These are phyloP conservation scores for Rallus crepitans DNA, from an alignment of 2,797 vertebrate species.

Conservation along the genomic window DNA sequence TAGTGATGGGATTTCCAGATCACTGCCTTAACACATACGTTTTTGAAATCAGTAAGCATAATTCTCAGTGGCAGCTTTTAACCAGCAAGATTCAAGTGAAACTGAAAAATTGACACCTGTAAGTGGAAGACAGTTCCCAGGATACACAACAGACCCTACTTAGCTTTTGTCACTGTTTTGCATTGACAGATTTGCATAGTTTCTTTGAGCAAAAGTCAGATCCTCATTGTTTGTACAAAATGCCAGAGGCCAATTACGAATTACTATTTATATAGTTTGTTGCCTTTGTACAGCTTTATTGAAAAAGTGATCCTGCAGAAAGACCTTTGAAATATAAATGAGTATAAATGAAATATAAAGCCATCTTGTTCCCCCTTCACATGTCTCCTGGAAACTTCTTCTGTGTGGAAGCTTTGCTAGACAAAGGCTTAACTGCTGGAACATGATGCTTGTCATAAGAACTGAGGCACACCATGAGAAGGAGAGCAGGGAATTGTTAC, in stretches of 20 bases:
- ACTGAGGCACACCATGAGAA: not conserved
- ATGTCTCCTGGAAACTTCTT: not conserved
- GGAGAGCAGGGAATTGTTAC: not conserved
- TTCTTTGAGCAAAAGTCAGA: not conserved
- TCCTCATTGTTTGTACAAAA: not conserved
- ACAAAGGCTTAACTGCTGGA: not conserved
- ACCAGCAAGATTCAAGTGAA: not conserved
- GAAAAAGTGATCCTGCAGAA: not conserved
- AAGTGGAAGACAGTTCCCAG: not conserved
- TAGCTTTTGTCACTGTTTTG: not conserved
- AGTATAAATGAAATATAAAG: not conserved
- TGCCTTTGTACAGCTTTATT: not conserved
- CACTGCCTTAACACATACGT: not conserved
- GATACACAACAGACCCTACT: not conserved
- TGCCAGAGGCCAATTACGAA: not conserved
- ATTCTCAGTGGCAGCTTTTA: conserved; percentile 1
- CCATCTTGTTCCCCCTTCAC: not conserved
- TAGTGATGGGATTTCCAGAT: conserved; percentile 13
- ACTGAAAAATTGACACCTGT: not conserved
- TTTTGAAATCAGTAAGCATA: conserved; percentile 9
- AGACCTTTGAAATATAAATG: not conserved
- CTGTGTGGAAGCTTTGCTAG: not conserved
- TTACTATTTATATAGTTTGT: not conserved
- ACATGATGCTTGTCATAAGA: not conserved
- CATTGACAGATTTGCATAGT: not conserved